Percentiles rank a stretch among this genome's conserved stretches.
Evolutionary conservation across 2,797 vertebrate genomes (phyloP).

Genomic region (Xiphophorus birchmanni): DNA sequence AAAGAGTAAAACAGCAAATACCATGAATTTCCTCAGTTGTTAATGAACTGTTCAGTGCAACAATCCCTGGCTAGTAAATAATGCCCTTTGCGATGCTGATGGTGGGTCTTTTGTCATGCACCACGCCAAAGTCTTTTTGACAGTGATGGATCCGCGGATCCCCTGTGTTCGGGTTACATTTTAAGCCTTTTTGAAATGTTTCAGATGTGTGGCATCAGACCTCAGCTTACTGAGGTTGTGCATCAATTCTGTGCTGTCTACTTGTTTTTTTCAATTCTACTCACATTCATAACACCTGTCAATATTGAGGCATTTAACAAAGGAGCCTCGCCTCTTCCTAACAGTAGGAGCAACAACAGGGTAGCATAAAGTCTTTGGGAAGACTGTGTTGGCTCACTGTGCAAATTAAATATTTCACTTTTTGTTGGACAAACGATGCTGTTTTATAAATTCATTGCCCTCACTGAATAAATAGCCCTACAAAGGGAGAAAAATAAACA

Average conservation of each 20-base stretch:
- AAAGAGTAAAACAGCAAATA: not conserved
- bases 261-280: constrained; percentile 53
- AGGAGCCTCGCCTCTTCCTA: constrained; percentile 43
- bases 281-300: constrained; percentile 57
- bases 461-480: not conserved
- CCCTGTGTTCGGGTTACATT: constrained; percentile 32
- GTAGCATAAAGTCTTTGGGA: constrained; percentile 29
- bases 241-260: constrained; percentile 54
- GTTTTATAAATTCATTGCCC: constrained; percentile 14
- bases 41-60: not conserved
- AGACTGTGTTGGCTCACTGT: constrained; percentile 24
- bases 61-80: constrained; percentile 5
- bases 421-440: constrained; percentile 5
- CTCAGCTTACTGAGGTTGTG: constrained; percentile 40
- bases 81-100: constrained; percentile 10
- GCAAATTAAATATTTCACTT: constrained; percentile 37
- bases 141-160: constrained; percentile 33
- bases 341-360: constrained; percentile 50
- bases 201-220: constrained; percentile 45
- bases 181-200: constrained; percentile 42
- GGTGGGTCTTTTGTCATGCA: constrained; percentile 23
- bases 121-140: constrained; percentile 27
- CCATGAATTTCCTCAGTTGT: not conserved
- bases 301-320: constrained; percentile 56
- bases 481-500: constrained; percentile 6